Percentiles rank a stretch among this genome's conserved stretches.
phyloP scores from a whole-genome alignment of 2,113 vertebrate species.

The Nesoenas mayeri region DNA sequence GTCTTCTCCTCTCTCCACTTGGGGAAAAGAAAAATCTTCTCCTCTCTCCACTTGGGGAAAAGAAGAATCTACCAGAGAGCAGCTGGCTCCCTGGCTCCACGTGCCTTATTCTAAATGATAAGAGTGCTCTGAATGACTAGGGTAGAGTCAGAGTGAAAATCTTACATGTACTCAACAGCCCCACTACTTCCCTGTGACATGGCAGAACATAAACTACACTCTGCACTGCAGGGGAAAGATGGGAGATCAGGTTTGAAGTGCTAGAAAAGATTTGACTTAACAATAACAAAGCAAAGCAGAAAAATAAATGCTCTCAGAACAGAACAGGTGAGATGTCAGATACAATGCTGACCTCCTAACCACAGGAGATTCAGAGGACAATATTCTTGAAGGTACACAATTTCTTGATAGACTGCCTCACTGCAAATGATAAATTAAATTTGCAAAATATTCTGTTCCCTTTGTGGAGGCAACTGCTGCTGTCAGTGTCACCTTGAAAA shows the following conservation, averaged over 20 bases:
- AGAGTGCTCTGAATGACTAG: neutral
- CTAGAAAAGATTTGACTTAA: neutral
- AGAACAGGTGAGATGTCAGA: neutral
- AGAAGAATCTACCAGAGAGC: neutral
- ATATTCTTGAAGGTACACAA: neutral
- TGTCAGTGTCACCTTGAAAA: conserved; percentile 8
- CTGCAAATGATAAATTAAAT: neutral
- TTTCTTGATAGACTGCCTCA: neutral
- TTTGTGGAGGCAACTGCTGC: neutral
- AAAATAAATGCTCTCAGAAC: neutral
- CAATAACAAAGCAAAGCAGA: neutral
- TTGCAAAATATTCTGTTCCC: neutral
- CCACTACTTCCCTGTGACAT: neutral
- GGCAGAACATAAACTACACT: neutral
- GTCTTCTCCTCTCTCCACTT: neutral
- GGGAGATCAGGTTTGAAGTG: neutral
- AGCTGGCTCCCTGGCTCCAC: neutral
- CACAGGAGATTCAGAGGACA: neutral
- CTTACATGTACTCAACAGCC: neutral
- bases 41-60: neutral
- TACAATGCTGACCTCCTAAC: neutral
- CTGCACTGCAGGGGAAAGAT: neutral
- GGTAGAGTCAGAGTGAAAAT: neutral
- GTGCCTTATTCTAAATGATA: neutral
- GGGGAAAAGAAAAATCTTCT: neutral